Base-by-base conservation (phyloP, 2,797 vertebrate genomes). In the Varecia variegata region DNA sequence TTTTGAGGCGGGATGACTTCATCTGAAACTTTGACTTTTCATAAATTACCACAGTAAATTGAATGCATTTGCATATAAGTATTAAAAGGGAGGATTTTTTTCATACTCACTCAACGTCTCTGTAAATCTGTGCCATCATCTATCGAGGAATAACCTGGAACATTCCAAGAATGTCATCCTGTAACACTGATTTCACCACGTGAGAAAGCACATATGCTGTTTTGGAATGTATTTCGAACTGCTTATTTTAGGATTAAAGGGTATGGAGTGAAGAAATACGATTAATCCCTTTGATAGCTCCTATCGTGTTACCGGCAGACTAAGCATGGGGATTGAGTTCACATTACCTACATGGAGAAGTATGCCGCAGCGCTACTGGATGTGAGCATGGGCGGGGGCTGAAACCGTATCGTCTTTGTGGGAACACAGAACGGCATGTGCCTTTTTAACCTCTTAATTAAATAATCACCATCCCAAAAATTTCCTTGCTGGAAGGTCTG, bases 181-280 rank as follows among this genome's bases (percentile, higher is more conserved):
- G 10, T 23, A 65, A n/a, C 13, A n/a, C 76, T 54, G 83, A 92
- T 88, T 88, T 93, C 52, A 40, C 90, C 85, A 45, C 77, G 45
- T 93, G 88, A 91, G 67, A 92, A 95, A 88, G 88, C 52, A 35
- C 90, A 43, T 77, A 20, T 83, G 62, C 65, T 60, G 45, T 80
- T 77, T 79, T 10, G 40, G 96, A 96, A 91, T 95, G 96, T 62
- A n/a, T 96, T 96, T 71, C 84, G 83, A 60, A 25, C 83, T 97
- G 94, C 96, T 97, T 94, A 73, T 90, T 94, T 97, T 88, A 95
- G 94, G 93, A 81, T 97, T 97, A 96, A 92, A 97, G 84, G 27
- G 32, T 84, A 45, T 30, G 93, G 94, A 95, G 93, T 15, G 43
- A 90, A 60, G 18, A 76, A 73, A 89, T 70, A 81, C 3, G 15